phyloP scores from a whole-genome alignment of 1,140 invertebrate species.

The Sminthurinus signatus region DNA sequence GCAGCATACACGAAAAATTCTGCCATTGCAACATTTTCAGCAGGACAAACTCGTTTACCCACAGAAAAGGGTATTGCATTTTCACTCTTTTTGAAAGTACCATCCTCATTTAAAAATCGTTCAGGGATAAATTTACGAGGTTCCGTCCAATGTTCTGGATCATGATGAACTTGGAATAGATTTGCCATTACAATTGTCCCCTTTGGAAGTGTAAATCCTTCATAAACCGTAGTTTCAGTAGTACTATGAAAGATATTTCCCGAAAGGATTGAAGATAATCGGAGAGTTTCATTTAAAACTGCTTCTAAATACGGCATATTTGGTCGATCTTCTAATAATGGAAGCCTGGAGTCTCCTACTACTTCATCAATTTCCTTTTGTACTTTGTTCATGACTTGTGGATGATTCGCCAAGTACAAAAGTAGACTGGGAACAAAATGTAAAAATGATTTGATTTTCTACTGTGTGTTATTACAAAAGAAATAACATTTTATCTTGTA shows the following conservation, averaged over 20 bases:
- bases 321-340: too few relatives aligned
- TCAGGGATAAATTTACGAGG: conserved; percentile 48
- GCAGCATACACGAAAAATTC: conserved; percentile 6
- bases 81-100: conserved; percentile 49
- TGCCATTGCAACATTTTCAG: conserved; percentile 43
- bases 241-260: not conserved
- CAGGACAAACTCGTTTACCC: not conserved
- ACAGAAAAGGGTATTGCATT: not conserved
- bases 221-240: not conserved
- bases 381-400: too few relatives aligned
- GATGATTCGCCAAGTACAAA: too few relatives aligned
- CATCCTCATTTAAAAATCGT: conserved; percentile 45
- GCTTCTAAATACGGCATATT: not conserved
- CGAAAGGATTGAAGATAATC: not conserved
- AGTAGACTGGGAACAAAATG: too few relatives aligned
- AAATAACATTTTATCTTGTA: too few relatives aligned
- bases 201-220: conserved; percentile 39
- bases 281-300: not conserved
- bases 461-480: not conserved
- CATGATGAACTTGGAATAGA: conserved; percentile 46
- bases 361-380: too few relatives aligned
- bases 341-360: too few relatives aligned
- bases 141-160: conserved; percentile 46
- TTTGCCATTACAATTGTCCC: conserved; percentile 46
- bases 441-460: too few relatives aligned